These are phyloP conservation scores for Oreochromis grahami DNA, from an alignment of 2,797 vertebrate species.

Conservation along the genomic window DNA sequence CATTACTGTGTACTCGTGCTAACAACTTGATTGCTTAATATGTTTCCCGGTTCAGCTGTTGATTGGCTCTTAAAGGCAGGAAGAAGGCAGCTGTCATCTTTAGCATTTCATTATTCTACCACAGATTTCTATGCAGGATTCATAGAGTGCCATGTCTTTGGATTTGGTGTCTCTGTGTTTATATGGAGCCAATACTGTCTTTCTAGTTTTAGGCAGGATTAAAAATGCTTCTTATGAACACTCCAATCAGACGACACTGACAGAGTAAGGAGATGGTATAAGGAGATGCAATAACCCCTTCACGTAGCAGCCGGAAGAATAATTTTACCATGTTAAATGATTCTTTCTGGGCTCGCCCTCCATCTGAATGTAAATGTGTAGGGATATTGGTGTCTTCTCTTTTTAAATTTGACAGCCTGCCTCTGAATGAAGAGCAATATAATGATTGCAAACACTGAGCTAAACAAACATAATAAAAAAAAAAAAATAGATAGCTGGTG, in stretches of 20 bases:
- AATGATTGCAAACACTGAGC: neutral
- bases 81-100: neutral
- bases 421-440: neutral
- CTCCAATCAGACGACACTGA: neutral
- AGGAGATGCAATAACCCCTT: neutral
- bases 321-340: neutral
- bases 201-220: neutral
- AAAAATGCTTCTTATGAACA: neutral
- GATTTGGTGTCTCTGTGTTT: neutral
- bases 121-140: neutral
- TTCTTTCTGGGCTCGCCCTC: neutral
- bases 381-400: fast-evolving
- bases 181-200: neutral
- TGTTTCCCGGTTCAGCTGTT: neutral
- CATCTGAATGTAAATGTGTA: neutral
- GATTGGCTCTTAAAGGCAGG: neutral
- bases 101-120: neutral
- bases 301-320: fast-evolving
- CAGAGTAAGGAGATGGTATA: neutral
- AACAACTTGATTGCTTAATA: neutral
- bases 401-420: neutral
- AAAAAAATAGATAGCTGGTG: neutral
- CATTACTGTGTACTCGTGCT: neutral
- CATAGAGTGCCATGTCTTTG: fast-evolving
- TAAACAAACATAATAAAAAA: neutral